phyloP scores from a whole-genome alignment of 2,888 invertebrate species.

The Diabrotica balteata region DNA sequence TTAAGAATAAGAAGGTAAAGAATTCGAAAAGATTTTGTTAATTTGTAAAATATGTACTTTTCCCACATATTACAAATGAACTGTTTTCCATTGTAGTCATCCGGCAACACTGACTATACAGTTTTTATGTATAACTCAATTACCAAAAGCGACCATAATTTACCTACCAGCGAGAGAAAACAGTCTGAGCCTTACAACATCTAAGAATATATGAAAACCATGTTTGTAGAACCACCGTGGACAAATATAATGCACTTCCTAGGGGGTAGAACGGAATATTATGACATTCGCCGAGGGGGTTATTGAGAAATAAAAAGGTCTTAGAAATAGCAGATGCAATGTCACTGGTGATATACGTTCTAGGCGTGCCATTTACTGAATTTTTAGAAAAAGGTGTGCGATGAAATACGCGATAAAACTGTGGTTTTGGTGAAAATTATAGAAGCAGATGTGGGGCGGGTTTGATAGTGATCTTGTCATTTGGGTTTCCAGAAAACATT shows the following conservation, averaged over 20 bases:
- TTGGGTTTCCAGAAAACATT: conserved; percentile 29
- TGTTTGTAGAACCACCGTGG: conserved; percentile 52
- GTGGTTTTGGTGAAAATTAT: conserved; percentile 23
- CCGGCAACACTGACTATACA: too few species aligned
- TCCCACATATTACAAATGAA: too few species aligned
- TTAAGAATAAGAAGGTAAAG: too few species aligned
- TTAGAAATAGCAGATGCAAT: conserved; percentile 47
- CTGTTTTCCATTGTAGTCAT: too few species aligned
- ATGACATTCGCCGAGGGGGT: conserved; percentile 56
- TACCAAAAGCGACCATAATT: conserved; percentile 30
- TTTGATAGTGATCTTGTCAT: conserved; percentile 30
- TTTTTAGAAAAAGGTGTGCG: conserved; percentile 42
- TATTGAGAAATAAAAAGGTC: conserved; percentile 27
- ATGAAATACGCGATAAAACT: conserved; percentile 41
- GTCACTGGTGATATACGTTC: conserved; percentile 49
- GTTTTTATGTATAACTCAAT: conserved; percentile 29
- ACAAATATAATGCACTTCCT: conserved; percentile 50
- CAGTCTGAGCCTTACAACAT: conserved; percentile 28
- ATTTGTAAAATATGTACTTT: too few species aligned
- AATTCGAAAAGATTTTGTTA: too few species aligned
- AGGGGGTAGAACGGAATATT: conserved; percentile 58
- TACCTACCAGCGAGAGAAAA: conserved; percentile 29
- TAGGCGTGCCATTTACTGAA: conserved; percentile 48
- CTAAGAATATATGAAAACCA: conserved; percentile 43
- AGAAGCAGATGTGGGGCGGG: conserved; percentile 28